These are phyloP conservation scores for Anticlea derivata DNA, from an alignment of 2,888 invertebrate genomes.

Conservation along the genomic window DNA sequence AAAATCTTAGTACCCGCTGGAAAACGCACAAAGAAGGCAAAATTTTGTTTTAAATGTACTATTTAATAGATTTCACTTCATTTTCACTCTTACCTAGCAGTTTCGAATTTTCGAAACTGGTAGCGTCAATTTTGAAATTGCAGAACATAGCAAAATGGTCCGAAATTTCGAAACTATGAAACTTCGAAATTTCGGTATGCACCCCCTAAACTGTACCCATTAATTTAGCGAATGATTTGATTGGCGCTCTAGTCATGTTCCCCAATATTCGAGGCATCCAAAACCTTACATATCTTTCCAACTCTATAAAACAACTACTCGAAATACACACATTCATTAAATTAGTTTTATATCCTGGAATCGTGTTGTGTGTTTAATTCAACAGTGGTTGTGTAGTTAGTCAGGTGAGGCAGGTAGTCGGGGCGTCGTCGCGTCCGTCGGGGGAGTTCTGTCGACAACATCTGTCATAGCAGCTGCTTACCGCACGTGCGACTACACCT, in stretches of 20 bases:
- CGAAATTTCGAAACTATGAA: too few species aligned
- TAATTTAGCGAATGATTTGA: background rate
- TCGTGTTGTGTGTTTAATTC: constrained; percentile 20
- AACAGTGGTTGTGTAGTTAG: constrained; percentile 36
- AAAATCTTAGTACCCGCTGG: too few species aligned
- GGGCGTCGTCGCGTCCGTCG: constrained; percentile 42
- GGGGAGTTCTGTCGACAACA: constrained; percentile 68
- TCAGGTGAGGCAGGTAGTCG: constrained; percentile 67
- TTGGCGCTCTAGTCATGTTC: background rate
- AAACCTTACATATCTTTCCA: background rate
- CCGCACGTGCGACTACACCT: constrained; percentile 78
- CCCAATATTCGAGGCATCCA: background rate
- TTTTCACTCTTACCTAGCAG: too few species aligned
- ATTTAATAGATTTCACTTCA: too few species aligned
- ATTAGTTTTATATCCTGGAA: constrained; percentile 16
- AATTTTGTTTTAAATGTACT: too few species aligned
- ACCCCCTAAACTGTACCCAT: background rate
- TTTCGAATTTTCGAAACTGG: too few species aligned
- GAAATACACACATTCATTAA: background rate
- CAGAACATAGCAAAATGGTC: too few species aligned
- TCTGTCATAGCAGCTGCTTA: constrained; percentile 79
- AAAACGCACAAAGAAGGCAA: too few species aligned
- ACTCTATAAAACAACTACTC: background rate
- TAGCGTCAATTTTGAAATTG: too few species aligned
- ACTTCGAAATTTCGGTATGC: too few species aligned